Conservation (phyloP, 2,113 vertebrate species). For the Chionomys nivalis region DNA sequence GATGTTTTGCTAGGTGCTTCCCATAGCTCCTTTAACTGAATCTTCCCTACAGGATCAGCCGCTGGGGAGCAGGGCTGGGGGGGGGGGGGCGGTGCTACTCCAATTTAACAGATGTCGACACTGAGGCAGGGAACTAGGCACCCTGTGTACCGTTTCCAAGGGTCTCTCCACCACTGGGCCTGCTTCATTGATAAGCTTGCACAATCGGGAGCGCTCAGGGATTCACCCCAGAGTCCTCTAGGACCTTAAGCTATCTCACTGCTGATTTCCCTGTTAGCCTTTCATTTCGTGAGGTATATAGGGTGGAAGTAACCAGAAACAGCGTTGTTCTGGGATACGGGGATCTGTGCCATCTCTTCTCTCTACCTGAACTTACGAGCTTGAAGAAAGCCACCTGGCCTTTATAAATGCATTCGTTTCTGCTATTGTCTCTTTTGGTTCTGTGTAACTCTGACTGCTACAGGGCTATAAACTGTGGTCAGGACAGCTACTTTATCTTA, state of each 20-base stretch:
- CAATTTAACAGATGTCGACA: slow-evolving; percentile 38
- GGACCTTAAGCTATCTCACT: background rate
- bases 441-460: background rate
- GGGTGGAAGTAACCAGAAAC: fast-evolving
- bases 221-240: background rate
- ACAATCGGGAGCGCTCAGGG: background rate
- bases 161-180: background rate
- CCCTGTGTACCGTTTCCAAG: background rate
- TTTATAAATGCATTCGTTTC: background rate
- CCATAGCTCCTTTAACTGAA: background rate
- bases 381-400: background rate
- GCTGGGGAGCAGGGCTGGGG: too few relatives aligned
- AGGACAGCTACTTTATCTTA: background rate
- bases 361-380: background rate
- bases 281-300: background rate
- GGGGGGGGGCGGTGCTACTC: too few relatives aligned
- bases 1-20: background rate
- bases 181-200: background rate
- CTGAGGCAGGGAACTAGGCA: background rate
- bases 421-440: background rate
- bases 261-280: background rate
- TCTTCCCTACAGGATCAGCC: background rate
- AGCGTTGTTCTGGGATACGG: background rate
- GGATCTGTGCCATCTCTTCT: background rate
- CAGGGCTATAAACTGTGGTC: background rate